A percentile compares a stretch with the other conserved stretches of the same genome.
phyloP scores from a whole-genome alignment of 2,113 vertebrate genomes.

The Galeopterus variegatus region DNA sequence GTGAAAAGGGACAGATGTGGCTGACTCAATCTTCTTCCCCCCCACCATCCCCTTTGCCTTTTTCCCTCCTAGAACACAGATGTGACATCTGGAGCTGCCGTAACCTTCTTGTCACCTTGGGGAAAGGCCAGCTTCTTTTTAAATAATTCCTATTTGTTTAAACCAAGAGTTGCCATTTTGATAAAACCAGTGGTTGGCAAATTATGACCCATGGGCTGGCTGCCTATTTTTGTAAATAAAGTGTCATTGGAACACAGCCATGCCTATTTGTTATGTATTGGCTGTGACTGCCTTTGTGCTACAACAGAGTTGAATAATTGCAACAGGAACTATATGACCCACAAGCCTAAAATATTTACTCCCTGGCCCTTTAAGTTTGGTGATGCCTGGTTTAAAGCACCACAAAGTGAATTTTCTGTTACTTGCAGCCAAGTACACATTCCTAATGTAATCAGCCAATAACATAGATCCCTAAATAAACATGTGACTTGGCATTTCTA shows the following conservation, averaged over 20 bases:
- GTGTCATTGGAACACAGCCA: not conserved
- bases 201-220: not conserved
- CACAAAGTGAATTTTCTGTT: not conserved
- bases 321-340: not conserved
- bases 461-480: not conserved
- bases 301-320: not conserved
- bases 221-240: not conserved
- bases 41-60: not conserved
- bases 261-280: not conserved
- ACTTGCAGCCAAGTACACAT: not conserved
- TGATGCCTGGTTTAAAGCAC: not conserved
- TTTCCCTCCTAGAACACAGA: not conserved
- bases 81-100: not conserved
- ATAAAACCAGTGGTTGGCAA: not conserved
- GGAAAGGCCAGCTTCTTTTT: not conserved
- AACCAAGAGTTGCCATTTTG: not conserved
- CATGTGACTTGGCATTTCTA: not conserved
- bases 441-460: constrained; percentile 24
- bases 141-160: constrained; percentile 25
- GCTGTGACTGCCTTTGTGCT: not conserved
- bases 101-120: constrained; percentile 27
- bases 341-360: not conserved
- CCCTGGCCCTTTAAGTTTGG: not conserved
- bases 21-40: not conserved
- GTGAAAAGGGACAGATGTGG: not conserved